A percentile compares a stretch with the other conserved stretches of the same genome.
Evolutionary conservation across 2,797 vertebrate genomes (phyloP).

Genomic region (Gobio occitaniae): DNA sequence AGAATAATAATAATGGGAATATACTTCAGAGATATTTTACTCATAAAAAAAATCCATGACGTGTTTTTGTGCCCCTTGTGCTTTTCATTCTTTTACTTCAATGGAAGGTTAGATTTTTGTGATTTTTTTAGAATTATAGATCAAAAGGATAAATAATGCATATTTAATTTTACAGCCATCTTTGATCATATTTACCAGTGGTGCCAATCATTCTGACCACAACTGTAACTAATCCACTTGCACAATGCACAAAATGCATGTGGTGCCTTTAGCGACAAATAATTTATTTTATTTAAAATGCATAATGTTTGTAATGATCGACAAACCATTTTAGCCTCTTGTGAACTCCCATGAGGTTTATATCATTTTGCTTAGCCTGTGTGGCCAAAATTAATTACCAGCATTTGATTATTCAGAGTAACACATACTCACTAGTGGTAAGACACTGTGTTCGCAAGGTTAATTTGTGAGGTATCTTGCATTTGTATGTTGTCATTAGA

Average conservation of each 20-base stretch:
- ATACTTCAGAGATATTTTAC: too few species aligned
- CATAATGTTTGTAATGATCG: neutral
- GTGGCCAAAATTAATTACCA: conserved; percentile 35
- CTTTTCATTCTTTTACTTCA: too few species aligned
- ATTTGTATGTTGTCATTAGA: conserved; percentile 46
- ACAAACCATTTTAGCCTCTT: conserved; percentile 19
- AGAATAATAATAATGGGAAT: too few species aligned
- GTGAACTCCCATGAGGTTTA: conserved; percentile 18
- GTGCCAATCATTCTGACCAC: too few species aligned
- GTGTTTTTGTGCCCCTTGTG: too few species aligned
- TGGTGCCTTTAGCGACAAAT: neutral
- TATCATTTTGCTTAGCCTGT: neutral
- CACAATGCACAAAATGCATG: neutral
- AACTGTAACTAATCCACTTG: too few species aligned
- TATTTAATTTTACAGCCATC: too few species aligned
- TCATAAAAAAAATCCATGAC: too few species aligned
- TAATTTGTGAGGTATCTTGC: conserved; percentile 43
- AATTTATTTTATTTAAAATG: conserved; percentile 13
- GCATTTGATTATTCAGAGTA: conserved; percentile 7
- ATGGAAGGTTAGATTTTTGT: too few species aligned
- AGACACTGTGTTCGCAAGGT: conserved; percentile 38
- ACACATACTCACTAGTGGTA: conserved; percentile 15
- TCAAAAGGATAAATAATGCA: too few species aligned
- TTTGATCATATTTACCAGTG: too few species aligned
- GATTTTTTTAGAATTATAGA: too few species aligned